Evolutionary conservation across 1,140 invertebrate species (phyloP).

Genomic region (Diuraphis noxia): DNA sequence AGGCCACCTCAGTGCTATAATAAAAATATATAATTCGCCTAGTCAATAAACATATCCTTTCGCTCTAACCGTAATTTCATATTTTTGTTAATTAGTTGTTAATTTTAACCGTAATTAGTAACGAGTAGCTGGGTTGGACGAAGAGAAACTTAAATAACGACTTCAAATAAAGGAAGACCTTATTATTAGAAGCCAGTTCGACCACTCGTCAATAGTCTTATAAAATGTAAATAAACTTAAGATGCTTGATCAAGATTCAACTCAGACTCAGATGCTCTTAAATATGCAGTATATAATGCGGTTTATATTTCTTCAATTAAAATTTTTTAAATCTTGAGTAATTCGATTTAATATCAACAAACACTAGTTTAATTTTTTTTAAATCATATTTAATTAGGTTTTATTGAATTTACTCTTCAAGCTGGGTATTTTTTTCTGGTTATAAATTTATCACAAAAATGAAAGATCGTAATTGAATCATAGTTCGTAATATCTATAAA

Average conservation of each 20-base stretch:
- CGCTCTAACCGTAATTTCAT: no score
- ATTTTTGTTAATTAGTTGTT: no score
- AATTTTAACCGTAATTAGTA: neutral
- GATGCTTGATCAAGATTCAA: neutral
- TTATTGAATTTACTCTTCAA: neutral
- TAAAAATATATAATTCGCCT: neutral
- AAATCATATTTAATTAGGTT: neutral
- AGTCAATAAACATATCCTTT: no score
- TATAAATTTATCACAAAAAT: neutral
- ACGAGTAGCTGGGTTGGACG: neutral
- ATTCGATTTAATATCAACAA: neutral
- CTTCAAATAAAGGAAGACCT: no score
- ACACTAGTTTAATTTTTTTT: neutral
- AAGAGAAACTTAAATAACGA: neutral
- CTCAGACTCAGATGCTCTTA: neutral
- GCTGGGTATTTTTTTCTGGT: neutral
- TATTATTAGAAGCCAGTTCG: no score
- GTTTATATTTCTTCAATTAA: neutral
- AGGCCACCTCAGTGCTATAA: constrained; percentile 73
- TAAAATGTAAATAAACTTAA: neutral
- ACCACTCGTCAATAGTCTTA: neutral
- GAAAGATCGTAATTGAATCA: neutral
- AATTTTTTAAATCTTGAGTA: neutral
- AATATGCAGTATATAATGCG: neutral
- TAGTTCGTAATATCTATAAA: neutral